phyloP scores from a whole-genome alignment of 2,113 vertebrate genomes.

The Morone chrysops region DNA sequence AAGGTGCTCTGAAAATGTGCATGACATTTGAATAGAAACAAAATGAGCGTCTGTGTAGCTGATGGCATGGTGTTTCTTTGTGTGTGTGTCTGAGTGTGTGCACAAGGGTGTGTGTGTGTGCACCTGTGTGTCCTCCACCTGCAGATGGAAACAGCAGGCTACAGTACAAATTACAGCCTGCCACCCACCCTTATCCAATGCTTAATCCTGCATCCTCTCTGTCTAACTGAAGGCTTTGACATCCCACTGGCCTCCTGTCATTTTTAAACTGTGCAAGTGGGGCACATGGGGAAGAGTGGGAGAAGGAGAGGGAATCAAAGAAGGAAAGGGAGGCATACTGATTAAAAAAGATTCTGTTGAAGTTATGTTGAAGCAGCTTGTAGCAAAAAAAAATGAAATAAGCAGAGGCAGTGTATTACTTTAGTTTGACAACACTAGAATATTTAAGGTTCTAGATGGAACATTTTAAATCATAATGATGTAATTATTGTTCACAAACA shows the following conservation, averaged over 20 bases:
- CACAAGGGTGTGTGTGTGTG: background rate
- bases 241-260: constrained; percentile 54
- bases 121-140: constrained; percentile 53
- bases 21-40: constrained; percentile 48
- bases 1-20: constrained; percentile 30
- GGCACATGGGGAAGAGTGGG: background rate
- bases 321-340: background rate
- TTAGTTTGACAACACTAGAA: background rate
- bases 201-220: constrained; percentile 55
- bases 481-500: constrained; percentile 2
- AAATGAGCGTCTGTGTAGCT: constrained; percentile 7
- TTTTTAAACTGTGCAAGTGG: constrained; percentile 48
- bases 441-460: background rate
- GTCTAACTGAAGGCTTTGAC: constrained; percentile 57
- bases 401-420: background rate
- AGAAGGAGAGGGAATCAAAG: constrained; percentile 6
- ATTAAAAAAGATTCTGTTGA: background rate
- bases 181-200: constrained; percentile 51
- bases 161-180: constrained; percentile 76
- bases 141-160: constrained; percentile 67
- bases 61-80: background rate
- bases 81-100: constrained; percentile 2
- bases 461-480: background rate
- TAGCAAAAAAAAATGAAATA: background rate
- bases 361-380: background rate